phyloP scores from a whole-genome alignment of 2,888 invertebrate genomes.

The Buathra laborator region DNA sequence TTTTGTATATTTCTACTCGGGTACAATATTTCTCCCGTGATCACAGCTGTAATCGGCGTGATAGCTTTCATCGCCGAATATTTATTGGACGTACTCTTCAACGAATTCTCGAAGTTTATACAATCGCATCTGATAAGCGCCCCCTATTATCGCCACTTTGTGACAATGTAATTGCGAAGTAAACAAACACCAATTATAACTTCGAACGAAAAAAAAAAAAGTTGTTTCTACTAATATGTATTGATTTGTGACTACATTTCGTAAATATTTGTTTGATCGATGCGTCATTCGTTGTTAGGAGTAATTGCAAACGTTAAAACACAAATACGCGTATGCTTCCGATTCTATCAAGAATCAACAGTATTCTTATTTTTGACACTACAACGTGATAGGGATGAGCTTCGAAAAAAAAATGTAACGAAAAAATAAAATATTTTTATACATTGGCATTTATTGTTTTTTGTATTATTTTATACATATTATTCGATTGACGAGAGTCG shows the following conservation, averaged over 20 bases:
- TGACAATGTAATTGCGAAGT: not conserved
- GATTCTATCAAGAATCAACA: too few species aligned
- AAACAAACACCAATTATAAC: not conserved
- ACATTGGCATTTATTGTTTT: not conserved
- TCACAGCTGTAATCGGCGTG: not conserved
- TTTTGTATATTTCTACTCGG: constrained; percentile 9
- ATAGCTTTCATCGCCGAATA: not conserved
- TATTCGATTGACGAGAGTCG: not conserved
- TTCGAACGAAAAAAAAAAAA: not conserved
- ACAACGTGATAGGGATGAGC: too few species aligned
- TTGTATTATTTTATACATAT: constrained; percentile 4
- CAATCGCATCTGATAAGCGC: constrained; percentile 20
- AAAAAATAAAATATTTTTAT: not conserved
- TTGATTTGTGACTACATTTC: not conserved
- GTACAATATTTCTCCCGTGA: not conserved
- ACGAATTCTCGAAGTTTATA: not conserved
- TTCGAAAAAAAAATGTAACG: too few species aligned
- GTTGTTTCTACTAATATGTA: not conserved
- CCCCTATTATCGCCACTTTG: constrained; percentile 13
- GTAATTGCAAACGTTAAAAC: too few species aligned
- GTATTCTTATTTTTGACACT: too few species aligned
- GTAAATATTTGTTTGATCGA: not conserved
- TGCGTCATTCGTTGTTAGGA: too few species aligned
- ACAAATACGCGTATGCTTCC: too few species aligned
- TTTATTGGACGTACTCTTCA: not conserved